Conservation (phyloP, 2,113 vertebrate species). For the Cardinalis cardinalis region DNA sequence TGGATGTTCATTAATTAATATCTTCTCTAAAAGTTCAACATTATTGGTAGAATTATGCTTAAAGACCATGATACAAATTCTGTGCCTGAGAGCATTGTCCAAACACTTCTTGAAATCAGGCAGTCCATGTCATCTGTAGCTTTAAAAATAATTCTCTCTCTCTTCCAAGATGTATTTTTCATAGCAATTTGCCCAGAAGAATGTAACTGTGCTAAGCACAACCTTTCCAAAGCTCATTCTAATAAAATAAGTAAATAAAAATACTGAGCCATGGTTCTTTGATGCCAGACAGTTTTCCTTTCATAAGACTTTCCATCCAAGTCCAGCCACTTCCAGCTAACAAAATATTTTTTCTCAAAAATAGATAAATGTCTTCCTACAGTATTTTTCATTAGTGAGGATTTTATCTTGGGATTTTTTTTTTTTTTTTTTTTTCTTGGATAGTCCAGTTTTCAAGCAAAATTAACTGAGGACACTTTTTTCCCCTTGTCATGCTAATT, state of each 20-base stretch:
- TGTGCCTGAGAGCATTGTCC: background rate
- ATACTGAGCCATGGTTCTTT: background rate
- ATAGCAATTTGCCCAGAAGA: background rate
- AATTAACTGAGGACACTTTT: background rate
- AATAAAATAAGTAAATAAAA: background rate
- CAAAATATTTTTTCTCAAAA: background rate
- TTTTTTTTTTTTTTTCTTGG: background rate
- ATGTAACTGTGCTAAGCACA: background rate
- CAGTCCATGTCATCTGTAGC: background rate
- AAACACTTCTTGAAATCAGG: background rate
- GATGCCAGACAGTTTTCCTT: background rate
- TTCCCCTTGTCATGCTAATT: background rate
- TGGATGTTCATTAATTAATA: background rate
- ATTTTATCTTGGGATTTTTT: background rate
- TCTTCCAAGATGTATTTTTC: background rate
- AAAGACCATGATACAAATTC: background rate
- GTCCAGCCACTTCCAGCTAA: background rate
- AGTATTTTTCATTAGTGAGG: background rate
- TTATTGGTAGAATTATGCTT: background rate
- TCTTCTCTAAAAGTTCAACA: background rate
- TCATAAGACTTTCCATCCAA: background rate
- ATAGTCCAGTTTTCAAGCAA: background rate
- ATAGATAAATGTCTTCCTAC: background rate
- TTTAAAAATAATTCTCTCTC: background rate
- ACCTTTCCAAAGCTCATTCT: background rate